Base-by-base conservation (phyloP, 2,888 invertebrate species). In the Trissolcus japonicus region DNA sequence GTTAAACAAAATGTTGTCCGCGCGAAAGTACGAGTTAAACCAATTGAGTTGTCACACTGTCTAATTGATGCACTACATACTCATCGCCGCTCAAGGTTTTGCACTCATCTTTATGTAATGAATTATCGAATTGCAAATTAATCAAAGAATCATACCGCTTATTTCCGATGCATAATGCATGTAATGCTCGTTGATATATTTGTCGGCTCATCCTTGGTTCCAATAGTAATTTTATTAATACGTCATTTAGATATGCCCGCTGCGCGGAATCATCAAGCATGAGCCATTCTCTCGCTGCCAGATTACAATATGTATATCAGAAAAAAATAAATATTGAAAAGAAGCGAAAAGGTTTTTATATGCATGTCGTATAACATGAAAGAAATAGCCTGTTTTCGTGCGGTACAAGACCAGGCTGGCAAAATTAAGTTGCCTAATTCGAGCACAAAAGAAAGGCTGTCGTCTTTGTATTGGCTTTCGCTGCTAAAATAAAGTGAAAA, bases 81-180 rank as follows among this genome's bases (percentile, higher is more conserved):
- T 35, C 11, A 35, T 35, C 2, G 11, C 59, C 50, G 46, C 65
- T 65, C 75, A 69, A 76, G 75, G 75, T 69, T 69, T 65, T 35
- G 75, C 63, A 69, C 68, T 76, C 59, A 76, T 76, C 60, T 43
- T 69, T 76, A 76, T 76, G 75, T 69, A 76, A 76, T 63, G 55
- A 35, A 60, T 43, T n/a, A 60, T 65, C 50, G 35, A 35, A 35
- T 35, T 35, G 55, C 51, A 60, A 65, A 76, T 76, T 65, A 61
- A 69, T 69, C 63, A 55, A 65, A 59, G 63, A 60, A 69, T 76
- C 59, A 50, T 55, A 59, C 43, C 46, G 46, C 21, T 55, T 46
- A 43, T 67, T 54, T 35, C 11, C 55, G 43, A 76, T 76, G 65
- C 63, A 76, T 76, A 69, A 76, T 76, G 54, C 59, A 76, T 68